Conservation (phyloP, 2,888 invertebrate genomes). For the Seladonia tumulorum region DNA sequence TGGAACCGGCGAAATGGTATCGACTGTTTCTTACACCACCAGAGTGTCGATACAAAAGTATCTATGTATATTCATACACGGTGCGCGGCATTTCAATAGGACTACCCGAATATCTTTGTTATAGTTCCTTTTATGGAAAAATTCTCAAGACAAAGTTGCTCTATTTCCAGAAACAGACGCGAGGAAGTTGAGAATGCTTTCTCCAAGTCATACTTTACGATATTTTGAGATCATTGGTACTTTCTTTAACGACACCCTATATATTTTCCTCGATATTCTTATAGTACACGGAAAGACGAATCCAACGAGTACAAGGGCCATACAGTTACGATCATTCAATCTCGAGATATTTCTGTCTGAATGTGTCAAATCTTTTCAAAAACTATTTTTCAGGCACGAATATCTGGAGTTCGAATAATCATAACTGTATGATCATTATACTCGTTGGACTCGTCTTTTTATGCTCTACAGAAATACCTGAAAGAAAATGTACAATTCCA, state of each 20-base stretch:
- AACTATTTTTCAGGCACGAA: not conserved
- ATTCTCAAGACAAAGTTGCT: not conserved
- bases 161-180: not conserved
- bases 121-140: not conserved
- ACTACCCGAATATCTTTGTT: not conserved
- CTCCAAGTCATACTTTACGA: no score
- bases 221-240: not conserved
- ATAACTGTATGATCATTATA: not conserved
- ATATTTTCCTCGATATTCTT: not conserved
- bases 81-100: not conserved
- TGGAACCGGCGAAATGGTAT: not conserved
- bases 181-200: not conserved
- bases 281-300: not conserved
- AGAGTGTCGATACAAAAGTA: not conserved
- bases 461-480: not conserved
- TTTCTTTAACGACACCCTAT: not conserved
- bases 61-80: not conserved
- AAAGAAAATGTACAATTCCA: not conserved
- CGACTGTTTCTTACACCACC: not conserved
- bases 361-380: not conserved
- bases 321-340: not conserved
- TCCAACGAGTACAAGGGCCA: not conserved
- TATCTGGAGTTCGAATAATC: not conserved
- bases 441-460: not conserved
- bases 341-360: not conserved